Percentiles rank a stretch among this genome's conserved stretches.
Conservation (phyloP, 64 coral and sea anemone species). For the Montipora capricornis region DNA sequence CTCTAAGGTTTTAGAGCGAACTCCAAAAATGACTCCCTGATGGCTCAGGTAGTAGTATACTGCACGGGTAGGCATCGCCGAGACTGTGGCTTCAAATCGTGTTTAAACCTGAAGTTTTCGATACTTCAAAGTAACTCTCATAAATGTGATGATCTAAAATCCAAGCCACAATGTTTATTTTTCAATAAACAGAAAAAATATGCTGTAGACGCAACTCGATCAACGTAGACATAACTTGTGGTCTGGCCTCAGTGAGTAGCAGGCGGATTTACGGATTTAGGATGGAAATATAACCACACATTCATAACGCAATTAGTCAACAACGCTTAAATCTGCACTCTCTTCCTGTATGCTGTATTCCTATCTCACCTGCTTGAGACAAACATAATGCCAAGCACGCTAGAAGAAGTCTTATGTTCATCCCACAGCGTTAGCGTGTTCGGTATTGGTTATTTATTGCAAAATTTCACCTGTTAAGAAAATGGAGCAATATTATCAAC, state of each 20-base stretch:
- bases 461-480: conserved; percentile 35
- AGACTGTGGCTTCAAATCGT: no score
- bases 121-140: neutral
- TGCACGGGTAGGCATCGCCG: no score
- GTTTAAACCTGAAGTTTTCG: no score
- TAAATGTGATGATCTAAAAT: neutral
- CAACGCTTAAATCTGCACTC: neutral
- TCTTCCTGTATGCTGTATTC: neutral
- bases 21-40: no score
- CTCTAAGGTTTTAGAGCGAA: no score
- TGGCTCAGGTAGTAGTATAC: no score
- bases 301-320: neutral
- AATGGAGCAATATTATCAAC: conserved; percentile 1
- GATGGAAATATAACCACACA: neutral
- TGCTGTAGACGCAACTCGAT: neutral
- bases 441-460: conserved; percentile 53
- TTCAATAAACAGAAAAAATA: neutral
- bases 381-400: conserved; percentile 49
- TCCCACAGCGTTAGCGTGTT: conserved; percentile 26
- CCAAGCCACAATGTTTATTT: neutral
- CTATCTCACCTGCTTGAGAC: conserved; percentile 32
- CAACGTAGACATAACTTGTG: neutral
- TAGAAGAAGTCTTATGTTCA: conserved; percentile 49
- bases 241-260: neutral
- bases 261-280: neutral